These are phyloP conservation scores for Tetanocera ferruginea DNA, from an alignment of 2,888 invertebrate genomes.

Conservation along the genomic window DNA sequence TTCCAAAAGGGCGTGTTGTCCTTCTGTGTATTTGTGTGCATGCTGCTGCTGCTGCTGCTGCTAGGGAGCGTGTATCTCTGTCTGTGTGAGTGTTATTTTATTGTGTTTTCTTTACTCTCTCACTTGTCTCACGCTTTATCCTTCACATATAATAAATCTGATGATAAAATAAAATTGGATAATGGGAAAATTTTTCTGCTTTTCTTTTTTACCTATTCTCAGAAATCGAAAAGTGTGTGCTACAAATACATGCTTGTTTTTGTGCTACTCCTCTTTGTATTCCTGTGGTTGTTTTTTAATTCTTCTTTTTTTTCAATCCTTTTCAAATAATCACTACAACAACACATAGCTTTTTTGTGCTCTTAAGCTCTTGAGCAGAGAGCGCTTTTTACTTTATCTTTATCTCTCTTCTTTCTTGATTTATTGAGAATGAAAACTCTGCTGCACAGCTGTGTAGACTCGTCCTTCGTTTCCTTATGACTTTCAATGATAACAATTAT, in stretches of 20 bases:
- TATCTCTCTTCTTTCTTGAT: not conserved
- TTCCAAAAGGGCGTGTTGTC: conserved; percentile 46
- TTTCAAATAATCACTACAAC: not conserved
- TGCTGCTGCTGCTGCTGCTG: not conserved
- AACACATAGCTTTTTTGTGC: not conserved
- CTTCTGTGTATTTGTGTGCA: not conserved
- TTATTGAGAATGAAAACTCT: not conserved
- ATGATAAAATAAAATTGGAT: conserved; percentile 64
- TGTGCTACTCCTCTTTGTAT: conserved; percentile 12
- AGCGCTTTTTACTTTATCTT: not conserved
- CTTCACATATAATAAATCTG: conserved; percentile 59
- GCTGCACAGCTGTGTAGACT: conserved; percentile 3
- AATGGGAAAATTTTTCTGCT: conserved; percentile 59
- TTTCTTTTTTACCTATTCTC: not conserved
- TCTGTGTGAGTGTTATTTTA: not conserved
- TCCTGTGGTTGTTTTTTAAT: not conserved
- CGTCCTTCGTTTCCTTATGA: not conserved
- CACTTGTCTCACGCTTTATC: not conserved
- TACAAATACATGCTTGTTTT: conserved; percentile 14
- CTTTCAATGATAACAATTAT: conserved; percentile 26
- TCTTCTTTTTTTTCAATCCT: not conserved
- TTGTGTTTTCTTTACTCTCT: not conserved
- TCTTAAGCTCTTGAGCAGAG: not conserved
- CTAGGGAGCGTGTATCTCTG: not conserved
- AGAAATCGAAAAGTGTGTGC: not conserved